Base-by-base conservation (phyloP, 2,113 vertebrate genomes). In the Pangasianodon gigas region DNA sequence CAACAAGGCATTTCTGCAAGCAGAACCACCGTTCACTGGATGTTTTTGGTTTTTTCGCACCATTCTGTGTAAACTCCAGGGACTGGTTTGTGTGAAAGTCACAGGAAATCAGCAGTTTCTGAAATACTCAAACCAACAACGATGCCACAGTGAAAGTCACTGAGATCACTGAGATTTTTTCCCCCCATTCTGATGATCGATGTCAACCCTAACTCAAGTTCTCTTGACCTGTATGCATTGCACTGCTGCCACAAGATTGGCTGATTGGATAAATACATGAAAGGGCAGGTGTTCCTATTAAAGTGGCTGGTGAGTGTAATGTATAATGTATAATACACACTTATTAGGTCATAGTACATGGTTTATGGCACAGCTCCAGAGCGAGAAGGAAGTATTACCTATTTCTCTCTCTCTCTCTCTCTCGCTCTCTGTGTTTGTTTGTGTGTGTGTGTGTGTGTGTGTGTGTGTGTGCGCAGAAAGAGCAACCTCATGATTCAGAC, bases 401-500 rank as follows among this genome's bases (percentile, higher is more conserved):
- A 32, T 75, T 0, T 71, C 67, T 51, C 24, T 80, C 10, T n/a
- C 24, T 51, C 77, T 80, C 24, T 48, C 24, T 58, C 3, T 14
- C 48, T 46, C 2, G n/a, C 13, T 58, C 3, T 77, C 16, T 58
- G 18, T 41, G 3, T n/a, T n/a, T n/a, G n/a, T 84, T 3, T 56
- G 6, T 26, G 6, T 69, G 6, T 41, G 21, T 62, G 56, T 65
- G 26, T 41, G 3, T 56, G 6, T 26, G 6, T 41, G 3, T 56
- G 6, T 26, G 6, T 69, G 6, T 41, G 21, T 62, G 56, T 65
- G 26, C 32, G 44, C 19, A 58, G 56, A 79, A 79, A 14, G 67
- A 71, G 14, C 67, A 37, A 71, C 51, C 37, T 85, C 8, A 71
- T 88, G 88, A 89, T 85, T 85, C 88, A 85, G 29, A 65, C 54